Evolutionary conservation across 2,113 vertebrate species (phyloP).

Genomic region (Cygnus buccinator): DNA sequence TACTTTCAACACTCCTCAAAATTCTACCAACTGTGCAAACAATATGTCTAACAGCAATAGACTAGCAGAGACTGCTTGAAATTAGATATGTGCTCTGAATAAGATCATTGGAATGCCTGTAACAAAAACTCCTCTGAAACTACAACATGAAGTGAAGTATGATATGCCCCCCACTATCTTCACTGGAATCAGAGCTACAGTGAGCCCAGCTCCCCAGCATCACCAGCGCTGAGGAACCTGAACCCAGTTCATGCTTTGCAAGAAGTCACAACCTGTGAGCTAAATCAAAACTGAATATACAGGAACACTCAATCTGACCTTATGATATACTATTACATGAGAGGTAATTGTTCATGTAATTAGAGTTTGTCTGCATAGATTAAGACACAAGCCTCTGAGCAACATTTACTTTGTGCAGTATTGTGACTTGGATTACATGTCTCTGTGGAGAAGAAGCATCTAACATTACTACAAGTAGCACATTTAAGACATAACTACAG

Average conservation of each 20-base stretch:
- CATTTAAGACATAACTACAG: not conserved
- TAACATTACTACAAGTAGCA: not conserved
- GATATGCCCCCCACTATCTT: not conserved
- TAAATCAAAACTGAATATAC: constrained; percentile 9
- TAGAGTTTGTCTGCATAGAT: not conserved
- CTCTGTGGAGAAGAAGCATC: not conserved
- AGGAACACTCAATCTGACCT: not conserved
- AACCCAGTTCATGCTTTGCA: not conserved
- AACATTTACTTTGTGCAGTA: not conserved
- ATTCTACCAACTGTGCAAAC: constrained; percentile 63
- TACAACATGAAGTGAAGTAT: not conserved
- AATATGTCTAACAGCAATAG: constrained; percentile 63
- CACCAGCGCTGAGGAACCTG: not conserved
- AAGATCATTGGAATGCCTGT: not conserved
- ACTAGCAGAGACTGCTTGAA: constrained; percentile 31
- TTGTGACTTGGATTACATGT: not conserved
- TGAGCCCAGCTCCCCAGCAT: not conserved
- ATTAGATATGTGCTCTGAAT: constrained; percentile 57
- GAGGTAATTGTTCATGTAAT: not conserved
- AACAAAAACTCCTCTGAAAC: constrained; percentile 40
- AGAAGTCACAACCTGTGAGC: not conserved
- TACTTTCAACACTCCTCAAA: constrained; percentile 49
- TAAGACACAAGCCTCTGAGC: not conserved
- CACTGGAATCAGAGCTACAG: not conserved
- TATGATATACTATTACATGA: not conserved